Base-by-base conservation (phyloP, 2,113 vertebrate species). In the Polypterus senegalus region DNA sequence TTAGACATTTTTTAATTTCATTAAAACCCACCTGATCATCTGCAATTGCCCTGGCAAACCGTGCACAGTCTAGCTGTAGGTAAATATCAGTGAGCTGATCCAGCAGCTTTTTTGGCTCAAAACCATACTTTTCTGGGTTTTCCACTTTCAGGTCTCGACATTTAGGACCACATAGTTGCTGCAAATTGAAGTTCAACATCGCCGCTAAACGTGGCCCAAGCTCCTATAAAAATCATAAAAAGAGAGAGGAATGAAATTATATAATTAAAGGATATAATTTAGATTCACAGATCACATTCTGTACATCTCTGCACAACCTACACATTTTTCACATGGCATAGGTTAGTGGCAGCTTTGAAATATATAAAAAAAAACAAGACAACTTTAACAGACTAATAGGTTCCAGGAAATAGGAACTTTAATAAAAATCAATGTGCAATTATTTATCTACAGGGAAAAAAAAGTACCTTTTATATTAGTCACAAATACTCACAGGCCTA, bases 41-140 rank as follows among this genome's bases (percentile, higher is more conserved):
- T 47, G 96, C 96, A 58, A 99, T 97, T 49, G 94, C 94, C 79
- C 97, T 98, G 53, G 94, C 95, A 60, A 99, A 98, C 58, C 95
- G 90, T 53, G 93, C 86, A 62, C 95, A 99, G 78, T 99, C 94
- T 44, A 98, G 84, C 80, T 99, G 94, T 63, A 99, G 73, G 63
- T 99, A 99, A 73, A 99, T 99, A 69, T 99, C 96, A 0, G 96
- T 99, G 68, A 99, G 90, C 75, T 98, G 96, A 83, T 99, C 95
- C 80, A 99, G 73, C 62, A 99, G 91, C 83, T 97, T 98, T 86
- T 98, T 98, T 79, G 96, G 96, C 86, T 99, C 96, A 81, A 99
- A 99, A 49, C 96, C 96, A 0, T 99, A 99, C 57, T 99, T 99
- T 81, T 99, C 96, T 0, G 96, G 96, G 80, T 97, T 99, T 73